phyloP scores from a whole-genome alignment of 2,888 invertebrate species.

The Lepas anatifera region DNA sequence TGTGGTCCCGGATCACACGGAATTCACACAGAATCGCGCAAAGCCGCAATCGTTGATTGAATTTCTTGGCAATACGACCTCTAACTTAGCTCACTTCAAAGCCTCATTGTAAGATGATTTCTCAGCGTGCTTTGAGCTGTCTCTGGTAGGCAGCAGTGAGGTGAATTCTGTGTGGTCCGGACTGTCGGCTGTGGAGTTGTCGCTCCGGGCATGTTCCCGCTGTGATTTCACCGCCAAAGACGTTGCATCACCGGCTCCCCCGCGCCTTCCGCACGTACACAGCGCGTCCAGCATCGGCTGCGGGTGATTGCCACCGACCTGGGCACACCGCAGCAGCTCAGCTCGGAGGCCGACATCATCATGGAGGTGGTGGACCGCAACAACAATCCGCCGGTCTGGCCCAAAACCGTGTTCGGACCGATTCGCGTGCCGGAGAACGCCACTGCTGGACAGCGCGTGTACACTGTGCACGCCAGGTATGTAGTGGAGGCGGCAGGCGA shows the following conservation, averaged over 20 bases:
- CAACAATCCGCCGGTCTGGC: conserved; percentile 97
- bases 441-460: conserved; percentile 97
- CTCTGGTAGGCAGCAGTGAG: too few species aligned
- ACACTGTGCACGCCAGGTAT: conserved; percentile 91
- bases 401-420: conserved; percentile 88
- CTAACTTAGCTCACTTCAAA: too few species aligned
- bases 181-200: conserved; percentile 20
- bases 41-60: too few species aligned
- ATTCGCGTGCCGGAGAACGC: conserved; percentile 97
- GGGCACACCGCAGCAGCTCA: conserved; percentile 71
- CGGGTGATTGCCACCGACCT: conserved; percentile 93
- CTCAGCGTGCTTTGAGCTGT: too few species aligned
- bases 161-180: too few species aligned
- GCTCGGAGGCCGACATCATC: conserved; percentile 92
- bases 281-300: conserved; percentile 94
- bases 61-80: too few species aligned
- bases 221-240: too few species aligned
- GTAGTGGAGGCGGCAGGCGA: conserved; percentile 25
- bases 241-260: too few species aligned
- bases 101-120: too few species aligned
- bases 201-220: too few species aligned
- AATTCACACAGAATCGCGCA: too few species aligned
- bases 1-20: too few species aligned
- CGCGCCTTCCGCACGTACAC: conserved; percentile 46
- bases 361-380: conserved; percentile 96